A percentile compares a stretch with the other conserved stretches of the same genome.
Conservation (phyloP, 2,888 invertebrate genomes). For the Slavum lentiscoides region DNA sequence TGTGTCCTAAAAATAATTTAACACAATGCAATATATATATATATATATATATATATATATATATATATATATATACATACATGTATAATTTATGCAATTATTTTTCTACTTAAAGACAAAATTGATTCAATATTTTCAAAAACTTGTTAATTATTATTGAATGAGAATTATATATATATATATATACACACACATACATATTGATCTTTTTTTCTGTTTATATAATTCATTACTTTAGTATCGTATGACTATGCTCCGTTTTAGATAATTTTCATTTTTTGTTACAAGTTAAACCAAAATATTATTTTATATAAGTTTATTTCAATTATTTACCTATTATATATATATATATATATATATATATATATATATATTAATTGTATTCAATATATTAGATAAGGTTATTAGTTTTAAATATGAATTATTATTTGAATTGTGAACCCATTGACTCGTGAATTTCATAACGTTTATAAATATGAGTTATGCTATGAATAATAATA, state of each 20-base stretch:
- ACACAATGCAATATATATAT: conserved; percentile 36
- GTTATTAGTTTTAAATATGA: conserved; percentile 42
- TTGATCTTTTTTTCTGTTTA: conserved; percentile 22
- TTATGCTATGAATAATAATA: conserved; percentile 13
- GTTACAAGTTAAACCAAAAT: conserved; percentile 51
- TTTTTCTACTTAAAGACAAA: conserved; percentile 50
- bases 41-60: conserved; percentile 20
- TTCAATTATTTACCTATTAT: conserved; percentile 33
- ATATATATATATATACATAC: too few species aligned
- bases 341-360: conserved; percentile 29
- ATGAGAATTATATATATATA: conserved; percentile 19
- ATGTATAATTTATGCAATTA: conserved; percentile 34
- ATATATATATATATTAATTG: conserved; percentile 40
- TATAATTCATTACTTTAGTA: conserved; percentile 17
- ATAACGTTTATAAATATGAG: conserved; percentile 14
- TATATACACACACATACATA: background rate
- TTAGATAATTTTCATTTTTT: conserved; percentile 41
- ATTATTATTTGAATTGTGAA: conserved; percentile 42
- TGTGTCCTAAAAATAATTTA: conserved; percentile 40
- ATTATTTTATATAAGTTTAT: conserved; percentile 41
- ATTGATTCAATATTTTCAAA: conserved; percentile 37
- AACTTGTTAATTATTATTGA: conserved; percentile 37
- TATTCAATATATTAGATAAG: conserved; percentile 45
- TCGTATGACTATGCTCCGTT: conserved; percentile 16
- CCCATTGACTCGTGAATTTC: background rate